Base-by-base conservation (phyloP, 2,797 vertebrate genomes). In the Glyptemys insculpta region DNA sequence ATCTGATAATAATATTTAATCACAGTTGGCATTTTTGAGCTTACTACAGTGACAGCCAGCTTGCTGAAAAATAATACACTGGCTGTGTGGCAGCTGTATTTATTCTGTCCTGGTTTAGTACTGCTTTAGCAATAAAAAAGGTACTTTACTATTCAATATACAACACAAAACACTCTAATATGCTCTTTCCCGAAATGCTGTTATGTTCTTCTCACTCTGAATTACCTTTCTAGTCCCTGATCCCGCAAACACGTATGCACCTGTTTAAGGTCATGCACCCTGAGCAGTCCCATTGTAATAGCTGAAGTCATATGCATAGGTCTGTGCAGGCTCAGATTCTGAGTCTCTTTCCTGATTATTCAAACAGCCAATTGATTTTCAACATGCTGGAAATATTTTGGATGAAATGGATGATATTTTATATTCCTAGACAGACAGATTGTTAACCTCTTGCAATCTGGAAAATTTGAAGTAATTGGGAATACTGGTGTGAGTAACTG, bases 1-100 rank as follows among this genome's bases (percentile, higher is more conserved):
- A 12, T 27, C 50, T 88, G 47, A 81, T 41, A 87, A 88, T 49
- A 65, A 5, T 3, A 74, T 92, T 95, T 91, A 85, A 95, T 89
- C 47, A 88, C 89, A 96, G 91, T 4, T 76, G 34, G 31, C 10
- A 34, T 74, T 91, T 95, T 88, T 91, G 31, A 86, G 19, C 59
- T 56, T 50, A 41, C 56, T 65, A 37, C 8, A 11, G 27, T 76
- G 52, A 53, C 19, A 94, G 8, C 6, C 6, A 12, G 25, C 25
- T 44, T 85, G 50, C 8, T 47, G 78, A 52, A 65, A 25, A 86
- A 79, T 50, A 85, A 47, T 72, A 80, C 1, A 78, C 54, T 90
- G 37, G 9, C 1, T 1, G 2, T 44, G 27, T 27, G 74, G 44
- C 74, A 78, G 14, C 47, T 49, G 25, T 80, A 81, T 92, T 31